Base-by-base conservation (phyloP, 2,888 invertebrate genomes). In the Agrypnus murinus region DNA sequence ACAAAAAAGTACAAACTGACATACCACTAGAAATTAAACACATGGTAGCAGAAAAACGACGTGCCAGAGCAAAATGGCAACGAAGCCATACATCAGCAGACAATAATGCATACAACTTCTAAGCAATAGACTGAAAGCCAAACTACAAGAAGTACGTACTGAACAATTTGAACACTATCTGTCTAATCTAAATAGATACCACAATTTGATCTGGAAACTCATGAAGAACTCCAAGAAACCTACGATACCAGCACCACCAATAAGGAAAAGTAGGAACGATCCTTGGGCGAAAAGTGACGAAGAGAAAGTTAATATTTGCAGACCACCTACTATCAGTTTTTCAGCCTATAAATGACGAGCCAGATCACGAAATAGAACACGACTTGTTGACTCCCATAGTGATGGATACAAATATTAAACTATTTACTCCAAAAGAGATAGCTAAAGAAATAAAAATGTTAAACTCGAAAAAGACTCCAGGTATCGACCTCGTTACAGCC, bases 401-500 rank as follows among this genome's bases (percentile, higher is more conserved):
- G n/a, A n/a, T n/a, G n/a, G n/a, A n/a, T n/a, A n/a, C n/a, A n/a
- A n/a, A n/a, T n/a, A n/a, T n/a, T n/a, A n/a, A n/a, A n/a, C n/a
- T n/a, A n/a, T n/a, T n/a, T n/a, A n/a, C n/a, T n/a, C n/a, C n/a
- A n/a, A n/a, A n/a, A n/a, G n/a, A n/a, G n/a, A n/a, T n/a, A n/a
- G n/a, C n/a, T n/a, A n/a, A n/a, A n/a, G n/a, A n/a, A n/a, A n/a
- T n/a, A n/a, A n/a, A n/a, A n/a, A n/a, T n/a, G n/a, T n/a, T n/a
- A n/a, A n/a, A n/a, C n/a, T n/a, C n/a, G n/a, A n/a, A 46, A 46
- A 46, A 46, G 46, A 17, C 46, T 4, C 46, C 46, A 46, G 46
- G 46, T n/a, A 46, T 46, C 46, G 46, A 46, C 10, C 14, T 43
- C 5, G n/a, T 43, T 17, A 14, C 46, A 46, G 14, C 46, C 17